These are phyloP conservation scores for Urechis unicinctus DNA, from an alignment of 2,888 invertebrate genomes.

Conservation along the genomic window DNA sequence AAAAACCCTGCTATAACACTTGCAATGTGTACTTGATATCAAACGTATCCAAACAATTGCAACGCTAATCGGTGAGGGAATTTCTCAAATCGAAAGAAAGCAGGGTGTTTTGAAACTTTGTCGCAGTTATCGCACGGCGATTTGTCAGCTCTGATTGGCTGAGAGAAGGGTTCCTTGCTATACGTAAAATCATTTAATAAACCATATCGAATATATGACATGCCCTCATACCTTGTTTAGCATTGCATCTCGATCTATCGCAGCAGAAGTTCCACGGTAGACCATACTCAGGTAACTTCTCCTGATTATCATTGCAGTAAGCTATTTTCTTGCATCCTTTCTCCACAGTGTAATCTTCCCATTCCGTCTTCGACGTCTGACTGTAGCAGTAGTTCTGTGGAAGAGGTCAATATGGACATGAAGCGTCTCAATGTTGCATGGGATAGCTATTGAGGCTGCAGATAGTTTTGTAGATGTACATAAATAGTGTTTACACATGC, in stretches of 20 bases:
- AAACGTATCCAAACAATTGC: too few relatives aligned
- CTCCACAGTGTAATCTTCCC: slow-evolving; percentile 23
- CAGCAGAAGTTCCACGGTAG: slow-evolving; percentile 25
- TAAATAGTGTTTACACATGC: background rate
- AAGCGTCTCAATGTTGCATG: background rate
- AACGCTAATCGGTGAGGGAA: too few relatives aligned
- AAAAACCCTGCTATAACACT: too few relatives aligned
- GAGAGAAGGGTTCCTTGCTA: too few relatives aligned
- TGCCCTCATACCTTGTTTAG: slow-evolving; percentile 17
- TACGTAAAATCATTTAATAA: background rate
- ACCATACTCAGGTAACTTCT: slow-evolving; percentile 15
- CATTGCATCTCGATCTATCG: slow-evolving; percentile 18
- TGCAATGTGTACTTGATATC: too few relatives aligned
- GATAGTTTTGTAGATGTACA: background rate
- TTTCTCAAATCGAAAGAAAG: too few relatives aligned
- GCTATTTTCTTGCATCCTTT: slow-evolving; percentile 21
- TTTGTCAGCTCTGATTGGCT: too few relatives aligned
- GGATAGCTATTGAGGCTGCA: background rate
- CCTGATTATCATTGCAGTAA: slow-evolving; percentile 15
- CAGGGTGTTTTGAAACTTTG: too few relatives aligned
- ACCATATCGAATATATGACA: background rate
- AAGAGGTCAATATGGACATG: background rate
- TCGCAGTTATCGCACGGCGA: too few relatives aligned
- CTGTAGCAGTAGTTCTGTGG: slow-evolving; percentile 21
- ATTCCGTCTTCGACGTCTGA: slow-evolving; percentile 11